Base-by-base conservation (phyloP, 1,140 invertebrate genomes). In the Zaprionus vittiger region DNA sequence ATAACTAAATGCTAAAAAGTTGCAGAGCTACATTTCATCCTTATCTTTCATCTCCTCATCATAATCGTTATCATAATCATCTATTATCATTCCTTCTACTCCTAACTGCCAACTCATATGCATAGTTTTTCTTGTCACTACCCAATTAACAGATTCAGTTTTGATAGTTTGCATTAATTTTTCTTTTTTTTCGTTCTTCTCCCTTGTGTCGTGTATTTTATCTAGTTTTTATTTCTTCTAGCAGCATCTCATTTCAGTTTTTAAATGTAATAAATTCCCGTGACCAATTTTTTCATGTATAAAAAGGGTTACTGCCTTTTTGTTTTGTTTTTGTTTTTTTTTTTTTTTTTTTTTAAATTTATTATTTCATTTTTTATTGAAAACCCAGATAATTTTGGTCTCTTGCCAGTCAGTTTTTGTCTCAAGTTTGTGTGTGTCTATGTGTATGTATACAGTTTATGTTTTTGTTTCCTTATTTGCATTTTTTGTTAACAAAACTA, bases 321-420 rank as follows among this genome's bases (percentile, higher is more conserved):
- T 17, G 14, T 41, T 41, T 41, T 41, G 14, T 73, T 84, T 68
- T 56, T 77, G 28, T 28, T 73, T 79, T 60, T 77, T 64, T 72
- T 31, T 64, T 72, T 31, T 72, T 81, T 79, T 83, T 41, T 60
- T 20, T 71, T 73, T 81, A 31, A 17, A 75, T 56, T 69, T 71
- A 72, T 73, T 77, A 41, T 68, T 66, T 54, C 66, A 64, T 31
- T 69, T 74, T 73, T 75, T 85, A 73, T 91, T 91, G 86, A 91
- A 91, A 91, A 91, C 86, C 86, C 86, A 91, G 87, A 91, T 91
- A 86, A 83, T 91, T 91, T 91, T 91, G 86, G 86, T 91, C 86
- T 91, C 86, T 87, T 86, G 76, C 86, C 86, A 91, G 86, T 91
- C 86, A 91, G 87, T 91, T 91, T 91, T 91, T 91, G 85, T 89